Evolutionary conservation across 2,888 invertebrate genomes (phyloP).

Genomic region (Cremastinae sp.): DNA sequence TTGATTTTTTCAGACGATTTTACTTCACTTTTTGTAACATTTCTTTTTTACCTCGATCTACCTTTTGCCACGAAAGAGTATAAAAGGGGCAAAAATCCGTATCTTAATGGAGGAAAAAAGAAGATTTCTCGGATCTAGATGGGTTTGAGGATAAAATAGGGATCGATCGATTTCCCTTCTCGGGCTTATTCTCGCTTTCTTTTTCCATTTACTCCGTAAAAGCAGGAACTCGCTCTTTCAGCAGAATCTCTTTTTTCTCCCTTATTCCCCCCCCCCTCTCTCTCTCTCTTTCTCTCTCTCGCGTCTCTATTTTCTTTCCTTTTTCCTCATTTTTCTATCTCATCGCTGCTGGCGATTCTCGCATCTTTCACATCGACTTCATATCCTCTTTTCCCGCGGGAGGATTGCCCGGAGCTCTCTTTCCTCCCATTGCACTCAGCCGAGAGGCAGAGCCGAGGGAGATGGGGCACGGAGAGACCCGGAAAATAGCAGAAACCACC

Average conservation of each 20-base stretch:
- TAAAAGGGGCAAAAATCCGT: no score
- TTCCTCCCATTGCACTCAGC: background rate
- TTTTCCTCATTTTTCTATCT: conserved; percentile 16
- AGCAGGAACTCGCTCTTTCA: no score
- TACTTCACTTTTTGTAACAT: no score
- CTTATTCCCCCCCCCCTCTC: background rate
- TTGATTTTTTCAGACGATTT: no score
- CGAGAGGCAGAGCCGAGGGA: conserved; percentile 4
- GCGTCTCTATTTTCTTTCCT: conserved; percentile 10
- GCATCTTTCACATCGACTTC: conserved; percentile 30
- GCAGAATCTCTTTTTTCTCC: background rate
- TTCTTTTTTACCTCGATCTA: no score
- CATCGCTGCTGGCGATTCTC: conserved; percentile 31
- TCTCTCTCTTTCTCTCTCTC: background rate
- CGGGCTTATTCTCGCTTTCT: no score
- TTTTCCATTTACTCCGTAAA: no score
- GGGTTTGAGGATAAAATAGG: no score
- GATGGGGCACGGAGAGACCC: background rate
- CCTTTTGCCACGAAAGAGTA: no score
- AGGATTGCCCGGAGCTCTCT: conserved; percentile 36
- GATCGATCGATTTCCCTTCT: no score
- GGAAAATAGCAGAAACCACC: conserved; percentile 24
- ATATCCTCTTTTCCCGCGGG: conserved; percentile 35
- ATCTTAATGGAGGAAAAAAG: no score
- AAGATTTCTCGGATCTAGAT: no score